Conservation (phyloP, 2,797 vertebrate species). For the Crenichthys baileyi region DNA sequence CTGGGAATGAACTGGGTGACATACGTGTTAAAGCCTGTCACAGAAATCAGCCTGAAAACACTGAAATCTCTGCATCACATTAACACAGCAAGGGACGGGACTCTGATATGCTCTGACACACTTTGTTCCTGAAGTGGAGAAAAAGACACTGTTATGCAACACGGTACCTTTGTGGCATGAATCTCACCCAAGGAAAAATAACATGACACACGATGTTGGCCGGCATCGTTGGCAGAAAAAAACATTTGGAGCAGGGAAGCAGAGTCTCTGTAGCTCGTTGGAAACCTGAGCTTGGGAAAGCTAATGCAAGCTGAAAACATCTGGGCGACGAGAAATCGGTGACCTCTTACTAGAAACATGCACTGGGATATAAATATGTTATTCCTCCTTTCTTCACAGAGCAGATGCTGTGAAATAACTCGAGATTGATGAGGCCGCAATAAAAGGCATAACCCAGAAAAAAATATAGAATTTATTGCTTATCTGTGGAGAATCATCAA, state of each 20-base stretch:
- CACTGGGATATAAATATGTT: slow-evolving; percentile 59
- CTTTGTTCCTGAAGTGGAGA: slow-evolving; percentile 35
- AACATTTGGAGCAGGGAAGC: slow-evolving; percentile 47
- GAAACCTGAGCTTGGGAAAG: slow-evolving; percentile 64
- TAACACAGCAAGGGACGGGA: slow-evolving; percentile 10
- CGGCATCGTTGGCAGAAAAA: slow-evolving; percentile 40
- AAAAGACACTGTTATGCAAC: slow-evolving; percentile 64
- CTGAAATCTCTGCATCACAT: slow-evolving; percentile 15
- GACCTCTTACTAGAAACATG: slow-evolving; percentile 73
- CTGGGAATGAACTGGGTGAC: neutral
- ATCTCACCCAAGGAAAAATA: slow-evolving; percentile 61
- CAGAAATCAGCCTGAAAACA: slow-evolving; percentile 14
- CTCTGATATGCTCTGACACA: slow-evolving; percentile 45
- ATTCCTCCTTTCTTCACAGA: slow-evolving; percentile 48
- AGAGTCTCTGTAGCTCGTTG: slow-evolving; percentile 57
- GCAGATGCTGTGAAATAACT: slow-evolving; percentile 47
- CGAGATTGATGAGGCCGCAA: slow-evolving; percentile 24
- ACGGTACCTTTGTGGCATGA: slow-evolving; percentile 66
- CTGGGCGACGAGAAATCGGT: slow-evolving; percentile 67
- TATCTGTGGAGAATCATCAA: slow-evolving; percentile 39
- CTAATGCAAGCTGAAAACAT: slow-evolving; percentile 71
- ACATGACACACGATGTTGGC: slow-evolving; percentile 67
- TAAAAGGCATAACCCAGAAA: neutral
- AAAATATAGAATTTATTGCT: neutral
- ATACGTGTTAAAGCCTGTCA: slow-evolving; percentile 16